A percentile compares a stretch with the other conserved stretches of the same genome.
These are phyloP conservation scores for Leptestheria dahalacensis DNA, from an alignment of 1,140 invertebrate genomes.

Conservation along the genomic window DNA sequence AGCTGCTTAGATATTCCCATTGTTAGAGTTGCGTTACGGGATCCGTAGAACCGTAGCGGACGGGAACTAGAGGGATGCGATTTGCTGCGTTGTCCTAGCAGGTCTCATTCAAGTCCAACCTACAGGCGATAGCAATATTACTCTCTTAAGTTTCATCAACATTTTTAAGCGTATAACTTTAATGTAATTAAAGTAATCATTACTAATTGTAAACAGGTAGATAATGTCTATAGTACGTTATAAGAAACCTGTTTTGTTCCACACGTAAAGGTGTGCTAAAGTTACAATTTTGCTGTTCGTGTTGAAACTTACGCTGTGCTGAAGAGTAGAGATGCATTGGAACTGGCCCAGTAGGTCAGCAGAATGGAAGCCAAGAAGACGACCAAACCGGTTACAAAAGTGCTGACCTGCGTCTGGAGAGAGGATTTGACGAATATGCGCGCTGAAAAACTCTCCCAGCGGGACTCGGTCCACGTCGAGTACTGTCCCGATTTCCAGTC, in stretches of 20 bases:
- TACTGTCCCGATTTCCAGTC: conserved; percentile 59
- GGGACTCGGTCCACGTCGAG: conserved; percentile 84
- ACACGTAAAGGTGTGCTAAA: too few relatives aligned
- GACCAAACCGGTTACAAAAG: conserved; percentile 43
- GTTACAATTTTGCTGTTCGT: too few relatives aligned
- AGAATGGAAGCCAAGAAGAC: conserved; percentile 46
- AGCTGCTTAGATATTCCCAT: too few relatives aligned
- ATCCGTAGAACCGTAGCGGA: conserved; percentile 13
- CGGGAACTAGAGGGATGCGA: conserved; percentile 11
- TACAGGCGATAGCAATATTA: neutral
- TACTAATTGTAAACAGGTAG: too few relatives aligned
- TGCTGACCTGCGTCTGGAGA: conserved; percentile 44
- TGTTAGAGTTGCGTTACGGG: conserved; percentile 7
- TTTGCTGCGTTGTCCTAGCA: conserved; percentile 17
- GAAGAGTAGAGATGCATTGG: conserved; percentile 45
- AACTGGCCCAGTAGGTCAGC: conserved; percentile 50
- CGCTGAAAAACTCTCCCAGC: conserved; percentile 56
- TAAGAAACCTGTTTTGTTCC: too few relatives aligned
- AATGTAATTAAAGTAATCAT: neutral
- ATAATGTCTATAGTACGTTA: too few relatives aligned
- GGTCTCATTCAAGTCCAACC: neutral
- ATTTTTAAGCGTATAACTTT: neutral
- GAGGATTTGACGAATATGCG: conserved; percentile 69
- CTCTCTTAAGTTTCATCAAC: too few relatives aligned
- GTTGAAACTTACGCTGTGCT: conserved; percentile 14